These are phyloP conservation scores for Channa argus DNA, from an alignment of 2,113 vertebrate species.

Conservation along the genomic window DNA sequence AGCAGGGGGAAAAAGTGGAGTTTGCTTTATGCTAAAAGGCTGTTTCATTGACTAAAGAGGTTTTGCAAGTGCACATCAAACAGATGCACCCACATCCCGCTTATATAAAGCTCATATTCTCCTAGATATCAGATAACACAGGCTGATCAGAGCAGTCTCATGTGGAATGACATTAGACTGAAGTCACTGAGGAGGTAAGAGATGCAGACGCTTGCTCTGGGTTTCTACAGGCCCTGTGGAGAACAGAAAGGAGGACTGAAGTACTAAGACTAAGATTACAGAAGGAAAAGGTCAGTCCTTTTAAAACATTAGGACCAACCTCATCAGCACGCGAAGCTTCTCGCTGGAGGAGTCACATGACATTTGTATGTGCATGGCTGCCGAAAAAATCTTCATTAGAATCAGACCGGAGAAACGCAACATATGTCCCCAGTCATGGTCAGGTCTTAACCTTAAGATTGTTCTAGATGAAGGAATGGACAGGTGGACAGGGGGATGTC, in stretches of 20 bases:
- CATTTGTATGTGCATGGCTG: not conserved
- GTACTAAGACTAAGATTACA: not conserved
- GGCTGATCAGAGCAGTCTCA: too few relatives aligned
- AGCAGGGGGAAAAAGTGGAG: not conserved
- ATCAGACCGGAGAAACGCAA: too few relatives aligned
- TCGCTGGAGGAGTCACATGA: not conserved
- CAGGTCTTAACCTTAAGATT: too few relatives aligned
- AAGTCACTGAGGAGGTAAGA: too few relatives aligned
- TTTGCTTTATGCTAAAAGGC: not conserved
- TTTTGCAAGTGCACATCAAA: conserved; percentile 19
- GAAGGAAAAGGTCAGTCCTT: not conserved
- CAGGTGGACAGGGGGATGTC: too few relatives aligned
- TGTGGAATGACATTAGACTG: too few relatives aligned
- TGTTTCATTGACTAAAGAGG: not conserved
- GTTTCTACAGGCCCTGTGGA: not conserved
- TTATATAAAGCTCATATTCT: not conserved
- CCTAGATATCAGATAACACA: too few relatives aligned
- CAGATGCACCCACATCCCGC: not conserved
- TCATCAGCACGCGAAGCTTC: not conserved
- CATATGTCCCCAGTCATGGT: too few relatives aligned
- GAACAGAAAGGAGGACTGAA: too few relatives aligned
- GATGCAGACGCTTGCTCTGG: not conserved
- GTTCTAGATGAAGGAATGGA: too few relatives aligned
- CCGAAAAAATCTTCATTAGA: too few relatives aligned
- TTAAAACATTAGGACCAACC: not conserved